These are phyloP conservation scores for Polyommatus icarus DNA, from an alignment of 2,888 invertebrate genomes.

Conservation along the genomic window DNA sequence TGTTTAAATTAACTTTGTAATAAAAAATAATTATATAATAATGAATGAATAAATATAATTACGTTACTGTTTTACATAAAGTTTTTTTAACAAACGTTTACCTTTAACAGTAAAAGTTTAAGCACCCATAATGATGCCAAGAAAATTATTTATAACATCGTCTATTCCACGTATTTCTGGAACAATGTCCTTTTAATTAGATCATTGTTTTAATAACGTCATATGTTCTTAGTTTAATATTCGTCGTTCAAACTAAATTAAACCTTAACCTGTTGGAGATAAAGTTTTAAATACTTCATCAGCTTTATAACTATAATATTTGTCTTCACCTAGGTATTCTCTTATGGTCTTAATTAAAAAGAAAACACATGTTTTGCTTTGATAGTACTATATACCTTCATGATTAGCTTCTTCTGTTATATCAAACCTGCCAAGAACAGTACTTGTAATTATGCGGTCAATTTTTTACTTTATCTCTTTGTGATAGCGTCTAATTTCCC, in stretches of 20 bases:
- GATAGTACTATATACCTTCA: conserved; percentile 29
- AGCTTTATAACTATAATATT: conserved; percentile 24
- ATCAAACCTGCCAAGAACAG: conserved; percentile 39
- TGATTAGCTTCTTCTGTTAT: conserved; percentile 37
- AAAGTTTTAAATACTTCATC: conserved; percentile 6
- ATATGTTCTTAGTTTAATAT: conserved; percentile 38
- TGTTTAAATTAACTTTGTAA: too few relatives aligned
- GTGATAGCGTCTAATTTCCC: conserved; percentile 33
- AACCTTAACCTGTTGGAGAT: conserved; percentile 1
- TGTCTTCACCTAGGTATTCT: conserved; percentile 29
- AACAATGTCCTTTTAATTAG: conserved; percentile 34
- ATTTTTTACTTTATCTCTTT: conserved; percentile 18
- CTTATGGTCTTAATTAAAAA: conserved; percentile 30
- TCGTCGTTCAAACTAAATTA: conserved; percentile 25
- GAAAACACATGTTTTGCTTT: conserved; percentile 31
- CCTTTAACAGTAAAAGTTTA: background rate
- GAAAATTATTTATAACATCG: conserved; percentile 12
- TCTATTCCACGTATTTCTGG: conserved; percentile 31
- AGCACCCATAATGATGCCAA: background rate
- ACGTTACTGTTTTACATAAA: background rate
- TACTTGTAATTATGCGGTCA: background rate
- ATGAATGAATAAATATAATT: background rate
- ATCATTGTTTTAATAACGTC: conserved; percentile 33
- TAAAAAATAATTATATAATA: background rate
- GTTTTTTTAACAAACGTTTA: background rate